Base-by-base conservation (phyloP, 2,113 vertebrate genomes). In the Bagarius yarrelli region DNA sequence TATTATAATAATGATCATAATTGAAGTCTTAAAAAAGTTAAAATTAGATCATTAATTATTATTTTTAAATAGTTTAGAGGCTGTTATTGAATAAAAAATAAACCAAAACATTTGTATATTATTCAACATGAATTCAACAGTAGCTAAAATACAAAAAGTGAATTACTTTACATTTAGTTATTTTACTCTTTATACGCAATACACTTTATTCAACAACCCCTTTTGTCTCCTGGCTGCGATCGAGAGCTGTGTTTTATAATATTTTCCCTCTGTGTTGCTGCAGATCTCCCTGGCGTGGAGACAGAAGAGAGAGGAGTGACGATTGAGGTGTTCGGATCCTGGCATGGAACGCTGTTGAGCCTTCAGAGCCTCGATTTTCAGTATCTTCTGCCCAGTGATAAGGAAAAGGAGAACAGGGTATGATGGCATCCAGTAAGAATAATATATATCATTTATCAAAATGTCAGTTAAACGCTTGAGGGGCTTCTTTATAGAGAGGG, bases 281-380 rank as follows among this genome's bases (percentile, higher is more conserved):
- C 83, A 94, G 93, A 79, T 81, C 90, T 92, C 69, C 80, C 81
- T n/a, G 84, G 64, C 50, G 23, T 83, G 0, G 67, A 89, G 12
- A 78, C 71, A 34, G 79, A 88, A 9, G 32, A 56, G 14, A 67
- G 40, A 2, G 81, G 47, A 6, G 44, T 93, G 12, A 81, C 34
- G 8, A 80, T 89, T 36, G 87, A 89, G 73, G 71, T 94, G 27
- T 78, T 56, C 75, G 91, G 88, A 21, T 84, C 85, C 87, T 90
- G 92, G 89, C 66, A 91, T 27, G 93, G 93, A 32, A 92, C 92
- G 23, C 72, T 92, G 76, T 79, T 93, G 60, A 86, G 84, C 79
- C 75, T 86, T 50, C 78, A 86, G 55, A 81, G 69, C 30, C 30
- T 25, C n/a, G 79, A 30, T 27, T 83, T 86, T 60, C 21, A 70